Conservation (phyloP, 2,888 invertebrate species). For the Hypolimnas misippus region DNA sequence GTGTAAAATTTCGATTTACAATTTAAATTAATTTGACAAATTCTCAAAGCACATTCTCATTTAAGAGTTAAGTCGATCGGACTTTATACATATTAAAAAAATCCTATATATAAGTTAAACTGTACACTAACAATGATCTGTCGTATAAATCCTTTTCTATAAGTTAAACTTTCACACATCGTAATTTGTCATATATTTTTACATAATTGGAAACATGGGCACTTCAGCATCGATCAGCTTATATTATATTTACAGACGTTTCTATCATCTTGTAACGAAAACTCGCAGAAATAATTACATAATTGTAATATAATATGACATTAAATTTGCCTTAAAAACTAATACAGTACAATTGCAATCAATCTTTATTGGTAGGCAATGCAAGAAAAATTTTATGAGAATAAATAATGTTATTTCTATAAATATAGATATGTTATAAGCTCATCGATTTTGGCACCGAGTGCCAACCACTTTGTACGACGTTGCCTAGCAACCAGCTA, state of each 20-base stretch:
- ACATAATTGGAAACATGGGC: slow-evolving; percentile 25
- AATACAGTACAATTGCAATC: slow-evolving; percentile 1
- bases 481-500: no score
- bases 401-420: no score
- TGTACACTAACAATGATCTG: slow-evolving; percentile 26
- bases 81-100: slow-evolving; percentile 11
- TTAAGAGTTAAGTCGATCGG: slow-evolving; percentile 2
- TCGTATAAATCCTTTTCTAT: slow-evolving; percentile 26
- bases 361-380: background rate
- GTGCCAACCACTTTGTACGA: no score
- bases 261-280: background rate
- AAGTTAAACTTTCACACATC: slow-evolving; percentile 19
- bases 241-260: slow-evolving; percentile 7
- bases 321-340: background rate
- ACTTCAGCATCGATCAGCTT: slow-evolving; percentile 16
- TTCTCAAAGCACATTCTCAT: slow-evolving; percentile 9
- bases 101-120: slow-evolving; percentile 15
- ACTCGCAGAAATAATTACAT: background rate
- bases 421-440: no score
- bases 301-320: background rate
- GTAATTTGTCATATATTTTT: slow-evolving; percentile 16
- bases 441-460: no score
- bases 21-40: slow-evolving; percentile 13
- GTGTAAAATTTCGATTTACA: slow-evolving; percentile 6
- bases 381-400: background rate